These are phyloP conservation scores for Callospermophilus lateralis DNA, from an alignment of 2,113 vertebrate species.

Conservation along the genomic window DNA sequence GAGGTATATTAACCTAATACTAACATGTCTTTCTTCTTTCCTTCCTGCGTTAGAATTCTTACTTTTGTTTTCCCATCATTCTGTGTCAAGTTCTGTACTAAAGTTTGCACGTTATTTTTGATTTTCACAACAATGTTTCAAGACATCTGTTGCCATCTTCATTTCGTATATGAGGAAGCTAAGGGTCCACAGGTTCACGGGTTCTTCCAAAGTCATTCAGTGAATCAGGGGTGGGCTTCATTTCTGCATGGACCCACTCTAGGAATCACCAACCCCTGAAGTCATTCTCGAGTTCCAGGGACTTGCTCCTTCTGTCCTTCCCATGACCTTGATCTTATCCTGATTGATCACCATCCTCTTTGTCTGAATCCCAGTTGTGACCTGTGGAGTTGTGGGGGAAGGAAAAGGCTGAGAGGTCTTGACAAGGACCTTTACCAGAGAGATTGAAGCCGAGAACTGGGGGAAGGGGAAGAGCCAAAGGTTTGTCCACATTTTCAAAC, in stretches of 20 bases:
- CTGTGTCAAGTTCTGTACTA: background rate
- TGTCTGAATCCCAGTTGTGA: background rate
- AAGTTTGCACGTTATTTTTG: background rate
- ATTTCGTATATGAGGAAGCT: background rate
- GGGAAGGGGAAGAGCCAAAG: background rate
- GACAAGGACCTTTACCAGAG: background rate
- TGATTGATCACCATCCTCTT: background rate
- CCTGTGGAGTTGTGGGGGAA: background rate
- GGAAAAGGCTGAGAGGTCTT: background rate
- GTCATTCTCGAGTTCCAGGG: background rate
- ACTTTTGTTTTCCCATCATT: slow-evolving; percentile 10
- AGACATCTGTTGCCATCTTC: background rate
- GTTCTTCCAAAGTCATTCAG: background rate
- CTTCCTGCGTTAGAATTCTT: background rate
- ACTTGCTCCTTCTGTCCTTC: background rate
- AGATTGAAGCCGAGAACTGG: background rate
- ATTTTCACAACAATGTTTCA: background rate
- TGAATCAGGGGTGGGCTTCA: background rate
- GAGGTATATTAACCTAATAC: background rate
- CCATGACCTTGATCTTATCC: background rate
- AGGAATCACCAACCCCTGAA: background rate
- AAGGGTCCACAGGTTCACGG: background rate
- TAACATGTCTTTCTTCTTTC: background rate
- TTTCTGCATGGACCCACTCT: background rate
- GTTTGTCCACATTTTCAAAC: background rate